A percentile compares a stretch with the other conserved stretches of the same genome.
Evolutionary conservation across 1,140 invertebrate species (phyloP).

Genomic region (Caenorhabditis latens): DNA sequence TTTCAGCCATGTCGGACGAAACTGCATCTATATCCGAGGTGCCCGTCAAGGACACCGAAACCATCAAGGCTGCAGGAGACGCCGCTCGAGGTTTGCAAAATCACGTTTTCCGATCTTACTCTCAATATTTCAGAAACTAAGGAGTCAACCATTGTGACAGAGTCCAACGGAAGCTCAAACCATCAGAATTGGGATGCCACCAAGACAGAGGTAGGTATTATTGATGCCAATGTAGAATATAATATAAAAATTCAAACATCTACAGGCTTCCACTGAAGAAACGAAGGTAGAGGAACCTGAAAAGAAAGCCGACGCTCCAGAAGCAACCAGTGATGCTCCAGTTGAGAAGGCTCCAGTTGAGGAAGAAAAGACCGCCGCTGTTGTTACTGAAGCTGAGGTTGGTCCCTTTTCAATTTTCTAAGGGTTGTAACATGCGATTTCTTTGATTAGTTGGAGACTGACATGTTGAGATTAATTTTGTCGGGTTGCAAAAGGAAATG

Average conservation of each 20-base stretch:
- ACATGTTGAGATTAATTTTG: no score
- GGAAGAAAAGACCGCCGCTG: slow-evolving; percentile 26
- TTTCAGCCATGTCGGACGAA: slow-evolving; percentile 52
- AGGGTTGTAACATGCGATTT: background rate
- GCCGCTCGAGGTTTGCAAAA: background rate
- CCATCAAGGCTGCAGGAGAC: background rate
- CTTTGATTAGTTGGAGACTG: no score
- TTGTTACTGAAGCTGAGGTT: slow-evolving; percentile 43
- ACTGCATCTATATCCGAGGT: slow-evolving; percentile 42
- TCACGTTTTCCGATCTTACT: background rate
- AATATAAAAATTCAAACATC: background rate
- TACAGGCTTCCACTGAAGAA: background rate
- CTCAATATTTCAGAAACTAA: background rate
- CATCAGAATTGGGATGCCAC: slow-evolving; percentile 10
- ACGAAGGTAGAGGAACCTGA: background rate
- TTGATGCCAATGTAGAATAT: background rate
- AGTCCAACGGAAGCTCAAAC: slow-evolving; percentile 1
- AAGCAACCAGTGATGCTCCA: background rate
- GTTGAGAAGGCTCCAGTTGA: background rate
- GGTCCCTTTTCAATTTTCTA: background rate
- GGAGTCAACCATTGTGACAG: background rate
- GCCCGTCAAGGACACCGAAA: slow-evolving; percentile 25
- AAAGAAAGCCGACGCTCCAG: slow-evolving; percentile 1
- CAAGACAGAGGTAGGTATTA: no score
- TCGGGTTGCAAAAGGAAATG: no score